These are phyloP conservation scores for Holothuria leucospilota DNA, from an alignment of 53 echinoderm and acorn worm genomes.

Conservation along the genomic window DNA sequence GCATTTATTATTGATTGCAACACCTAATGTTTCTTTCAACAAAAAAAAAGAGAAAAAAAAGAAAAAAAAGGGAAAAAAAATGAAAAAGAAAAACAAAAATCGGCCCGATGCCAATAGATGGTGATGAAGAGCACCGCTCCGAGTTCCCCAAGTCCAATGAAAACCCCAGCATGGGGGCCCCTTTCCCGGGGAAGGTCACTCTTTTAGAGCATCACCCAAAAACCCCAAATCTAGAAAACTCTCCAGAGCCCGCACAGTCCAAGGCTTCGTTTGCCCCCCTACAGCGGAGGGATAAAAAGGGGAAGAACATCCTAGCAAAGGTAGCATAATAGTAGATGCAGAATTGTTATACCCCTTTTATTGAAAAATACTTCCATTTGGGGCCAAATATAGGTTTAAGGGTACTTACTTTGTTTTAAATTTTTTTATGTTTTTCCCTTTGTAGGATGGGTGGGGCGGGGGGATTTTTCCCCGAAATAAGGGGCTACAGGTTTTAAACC, in stretches of 20 bases:
- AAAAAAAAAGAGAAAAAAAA: slow-evolving; percentile 82
- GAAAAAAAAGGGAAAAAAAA: slow-evolving; percentile 94
- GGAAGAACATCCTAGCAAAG: no score
- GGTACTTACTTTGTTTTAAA: no score
- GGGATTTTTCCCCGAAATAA: slow-evolving; percentile 70
- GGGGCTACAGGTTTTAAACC: slow-evolving; percentile 71
- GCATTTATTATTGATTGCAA: not conserved
- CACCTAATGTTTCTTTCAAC: slow-evolving; percentile 5
- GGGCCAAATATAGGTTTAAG: no score
- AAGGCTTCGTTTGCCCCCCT: slow-evolving; percentile 26
- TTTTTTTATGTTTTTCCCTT: not conserved
- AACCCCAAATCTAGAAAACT: slow-evolving; percentile 82
- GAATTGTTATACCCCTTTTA: no score
- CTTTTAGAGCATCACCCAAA: slow-evolving; percentile 69
- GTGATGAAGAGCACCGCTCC: slow-evolving; percentile 64
- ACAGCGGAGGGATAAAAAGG: not conserved
- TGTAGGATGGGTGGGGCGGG: slow-evolving; percentile 34
- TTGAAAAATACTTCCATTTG: no score
- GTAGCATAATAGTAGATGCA: no score
- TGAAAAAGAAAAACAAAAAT: slow-evolving; percentile 92
- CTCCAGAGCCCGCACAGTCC: slow-evolving; percentile 79
- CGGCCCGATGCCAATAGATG: slow-evolving; percentile 77
- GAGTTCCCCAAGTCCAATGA: slow-evolving; percentile 60
- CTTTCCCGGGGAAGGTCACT: slow-evolving; percentile 74
- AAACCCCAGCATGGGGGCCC: slow-evolving; percentile 83